phyloP scores from a whole-genome alignment of 2,888 invertebrate genomes.

The Drosophila neotestacea region DNA sequence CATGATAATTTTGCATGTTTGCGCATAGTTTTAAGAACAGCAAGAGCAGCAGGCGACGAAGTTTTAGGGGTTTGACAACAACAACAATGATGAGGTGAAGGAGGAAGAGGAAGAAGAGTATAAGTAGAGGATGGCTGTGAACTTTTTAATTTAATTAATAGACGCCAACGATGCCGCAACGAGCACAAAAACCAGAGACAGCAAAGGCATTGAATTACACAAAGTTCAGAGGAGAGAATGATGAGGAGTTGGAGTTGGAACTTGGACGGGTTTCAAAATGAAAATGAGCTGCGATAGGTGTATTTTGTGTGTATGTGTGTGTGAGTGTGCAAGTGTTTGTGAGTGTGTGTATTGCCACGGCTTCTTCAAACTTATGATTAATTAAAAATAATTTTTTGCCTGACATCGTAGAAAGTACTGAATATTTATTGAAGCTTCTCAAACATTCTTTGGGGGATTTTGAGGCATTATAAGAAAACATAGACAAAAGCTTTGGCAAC shows the following conservation, averaged over 20 bases:
- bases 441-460: constrained; percentile 28
- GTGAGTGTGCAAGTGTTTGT: constrained; percentile 19
- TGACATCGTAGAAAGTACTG: constrained; percentile 15
- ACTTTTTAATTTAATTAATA: constrained; percentile 81
- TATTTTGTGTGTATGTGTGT: constrained; percentile 19
- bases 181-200: constrained; percentile 55
- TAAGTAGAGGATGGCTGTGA: constrained; percentile 53
- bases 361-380: constrained; percentile 75
- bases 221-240: constrained; percentile 19
- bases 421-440: constrained; percentile 47
- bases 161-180: constrained; percentile 60
- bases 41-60: constrained; percentile 22
- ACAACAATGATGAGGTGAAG: background rate
- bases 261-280: constrained; percentile 41
- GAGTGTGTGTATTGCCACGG: constrained; percentile 23
- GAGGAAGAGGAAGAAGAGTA: constrained; percentile 1
- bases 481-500: constrained; percentile 11
- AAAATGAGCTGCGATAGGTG: constrained; percentile 50
- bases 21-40: constrained; percentile 64
- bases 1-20: constrained; percentile 65
- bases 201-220: constrained; percentile 34
- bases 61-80: constrained; percentile 31
- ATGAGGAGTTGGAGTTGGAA: constrained; percentile 5
- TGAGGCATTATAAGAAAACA: constrained; percentile 25
- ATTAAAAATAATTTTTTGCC: constrained; percentile 63